Evolutionary conservation across 2,113 vertebrate genomes (phyloP).

Genomic region (Mesitornis unicolor): DNA sequence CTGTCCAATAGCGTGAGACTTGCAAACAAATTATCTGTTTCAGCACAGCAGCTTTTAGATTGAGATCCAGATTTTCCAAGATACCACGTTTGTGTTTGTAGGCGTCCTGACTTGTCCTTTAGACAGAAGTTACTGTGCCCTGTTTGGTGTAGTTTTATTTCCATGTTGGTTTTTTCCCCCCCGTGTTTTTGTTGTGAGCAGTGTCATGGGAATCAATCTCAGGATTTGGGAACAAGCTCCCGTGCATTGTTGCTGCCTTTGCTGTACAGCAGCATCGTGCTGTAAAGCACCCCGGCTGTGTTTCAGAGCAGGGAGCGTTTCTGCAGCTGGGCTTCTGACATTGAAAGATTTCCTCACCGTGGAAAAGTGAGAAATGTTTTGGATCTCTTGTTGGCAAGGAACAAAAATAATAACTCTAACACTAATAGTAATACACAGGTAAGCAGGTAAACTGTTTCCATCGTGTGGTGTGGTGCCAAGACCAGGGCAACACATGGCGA

Average conservation of each 20-base stretch:
- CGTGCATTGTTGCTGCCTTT: rapidly evolving
- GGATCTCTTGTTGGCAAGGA: neutral
- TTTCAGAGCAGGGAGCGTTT: neutral
- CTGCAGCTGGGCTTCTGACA: neutral
- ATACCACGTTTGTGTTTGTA: neutral
- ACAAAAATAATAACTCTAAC: too few species aligned
- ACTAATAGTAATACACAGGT: too few species aligned
- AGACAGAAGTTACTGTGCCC: neutral
- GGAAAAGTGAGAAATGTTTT: neutral
- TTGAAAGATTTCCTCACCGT: neutral
- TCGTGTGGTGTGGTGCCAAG: neutral
- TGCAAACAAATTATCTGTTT: neutral
- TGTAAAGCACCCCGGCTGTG: neutral
- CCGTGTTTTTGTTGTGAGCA: neutral
- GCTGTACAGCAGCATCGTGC: rapidly evolving
- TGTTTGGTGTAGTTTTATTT: neutral
- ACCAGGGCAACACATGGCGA: rapidly evolving
- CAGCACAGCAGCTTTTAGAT: neutral
- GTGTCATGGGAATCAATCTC: neutral
- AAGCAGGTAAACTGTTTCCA: neutral
- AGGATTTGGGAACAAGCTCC: neutral
- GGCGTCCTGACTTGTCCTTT: neutral
- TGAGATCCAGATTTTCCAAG: neutral
- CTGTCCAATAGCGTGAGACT: neutral
- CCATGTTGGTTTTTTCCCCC: too few species aligned